Evolutionary conservation across 2,888 invertebrate genomes (phyloP).

Genomic region (Clepsis dumicolana): DNA sequence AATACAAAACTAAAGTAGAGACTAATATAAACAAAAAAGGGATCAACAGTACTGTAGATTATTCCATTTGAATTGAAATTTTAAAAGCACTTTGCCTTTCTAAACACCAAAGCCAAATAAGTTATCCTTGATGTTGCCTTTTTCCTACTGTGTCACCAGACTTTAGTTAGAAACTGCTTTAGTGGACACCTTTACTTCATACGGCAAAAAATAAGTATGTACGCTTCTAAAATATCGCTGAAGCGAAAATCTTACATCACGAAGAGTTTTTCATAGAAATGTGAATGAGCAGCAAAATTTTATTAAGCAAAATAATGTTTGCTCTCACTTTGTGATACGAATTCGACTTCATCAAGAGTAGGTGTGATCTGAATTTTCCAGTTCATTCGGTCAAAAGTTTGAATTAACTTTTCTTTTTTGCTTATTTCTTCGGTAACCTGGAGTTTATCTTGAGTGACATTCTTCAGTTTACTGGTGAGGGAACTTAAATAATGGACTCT

Average conservation of each 20-base stretch:
- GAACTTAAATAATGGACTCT: slow-evolving; percentile 11
- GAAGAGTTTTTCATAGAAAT: not conserved
- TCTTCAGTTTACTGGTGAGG: slow-evolving; percentile 5
- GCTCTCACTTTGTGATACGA: not conserved
- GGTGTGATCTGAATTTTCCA: slow-evolving; percentile 2
- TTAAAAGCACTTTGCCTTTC: no score
- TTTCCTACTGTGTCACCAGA: no score
- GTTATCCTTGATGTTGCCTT: no score
- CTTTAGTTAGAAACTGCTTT: no score
- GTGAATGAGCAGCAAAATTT: not conserved
- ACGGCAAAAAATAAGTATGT: not conserved
- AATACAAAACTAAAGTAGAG: no score
- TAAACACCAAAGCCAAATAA: no score
- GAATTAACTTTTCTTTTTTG: slow-evolving; percentile 15
- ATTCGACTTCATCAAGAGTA: not conserved
- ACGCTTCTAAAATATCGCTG: not conserved
- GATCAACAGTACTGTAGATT: no score
- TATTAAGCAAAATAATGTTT: not conserved
- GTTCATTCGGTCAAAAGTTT: slow-evolving; percentile 11
- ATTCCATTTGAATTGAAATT: no score
- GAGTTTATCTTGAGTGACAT: slow-evolving; percentile 6
- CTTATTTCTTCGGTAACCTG: slow-evolving; percentile 1
- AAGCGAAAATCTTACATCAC: not conserved
- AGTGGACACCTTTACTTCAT: no score
- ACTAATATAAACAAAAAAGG: no score